A percentile compares a stretch with the other conserved stretches of the same genome.
phyloP scores from a whole-genome alignment of 2,888 invertebrate species.

The Neuroscelio doddi region DNA sequence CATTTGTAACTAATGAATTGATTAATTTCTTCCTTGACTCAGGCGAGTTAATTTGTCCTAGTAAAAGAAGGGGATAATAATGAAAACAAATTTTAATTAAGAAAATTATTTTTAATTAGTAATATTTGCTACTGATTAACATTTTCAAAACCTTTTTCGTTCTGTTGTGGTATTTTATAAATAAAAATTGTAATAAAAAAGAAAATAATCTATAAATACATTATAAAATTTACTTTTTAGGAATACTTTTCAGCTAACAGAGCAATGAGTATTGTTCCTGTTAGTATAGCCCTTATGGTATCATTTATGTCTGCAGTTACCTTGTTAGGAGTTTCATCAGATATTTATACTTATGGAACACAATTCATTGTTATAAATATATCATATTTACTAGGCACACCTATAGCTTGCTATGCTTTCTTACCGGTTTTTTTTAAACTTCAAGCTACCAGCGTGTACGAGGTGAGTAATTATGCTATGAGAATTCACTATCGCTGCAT shows the following conservation, averaged over 20 bases:
- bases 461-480: constrained; percentile 63
- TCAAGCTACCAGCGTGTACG: constrained; percentile 73
- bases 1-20: no score
- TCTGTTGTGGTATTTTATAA: no score
- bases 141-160: no score
- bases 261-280: constrained; percentile 73
- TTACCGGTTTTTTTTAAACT: constrained; percentile 74
- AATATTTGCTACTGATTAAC: no score
- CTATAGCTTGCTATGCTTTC: constrained; percentile 72
- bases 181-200: no score
- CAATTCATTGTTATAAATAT: constrained; percentile 74
- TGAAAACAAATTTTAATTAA: no score
- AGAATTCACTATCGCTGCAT: no score
- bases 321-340: constrained; percentile 74
- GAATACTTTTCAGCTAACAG: constrained; percentile 74
- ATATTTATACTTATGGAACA: constrained; percentile 74
- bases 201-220: no score
- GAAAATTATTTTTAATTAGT: no score
- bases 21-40: no score
- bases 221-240: constrained; percentile 58
- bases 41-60: no score
- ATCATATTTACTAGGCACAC: constrained; percentile 74
- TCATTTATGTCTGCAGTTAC: constrained; percentile 77
- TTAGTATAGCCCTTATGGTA: constrained; percentile 75
- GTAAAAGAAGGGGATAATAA: no score